Conservation (phyloP, 2,888 invertebrate genomes). For the Ennomos quercinarius region DNA sequence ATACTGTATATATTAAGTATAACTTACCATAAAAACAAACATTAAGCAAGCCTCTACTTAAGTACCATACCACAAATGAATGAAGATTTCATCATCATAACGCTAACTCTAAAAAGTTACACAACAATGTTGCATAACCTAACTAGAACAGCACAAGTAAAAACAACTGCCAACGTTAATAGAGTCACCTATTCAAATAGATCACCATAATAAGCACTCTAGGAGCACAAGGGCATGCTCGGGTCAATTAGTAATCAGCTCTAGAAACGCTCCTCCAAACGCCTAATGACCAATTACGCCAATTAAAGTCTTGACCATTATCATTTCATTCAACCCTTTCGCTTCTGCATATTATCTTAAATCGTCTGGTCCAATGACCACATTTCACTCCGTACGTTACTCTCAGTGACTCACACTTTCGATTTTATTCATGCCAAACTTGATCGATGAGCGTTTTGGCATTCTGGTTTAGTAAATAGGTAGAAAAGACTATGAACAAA, state of each 20-base stretch:
- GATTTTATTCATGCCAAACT: constrained; percentile 29
- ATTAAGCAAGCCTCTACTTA: constrained; percentile 13
- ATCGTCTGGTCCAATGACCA: constrained; percentile 29
- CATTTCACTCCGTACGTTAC: constrained; percentile 29
- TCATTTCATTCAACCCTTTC: constrained; percentile 63
- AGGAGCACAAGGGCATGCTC: constrained; percentile 58
- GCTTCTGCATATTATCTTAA: constrained; percentile 33
- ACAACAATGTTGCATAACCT: constrained; percentile 21
- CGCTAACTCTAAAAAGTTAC: constrained; percentile 17
- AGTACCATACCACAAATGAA: constrained; percentile 14
- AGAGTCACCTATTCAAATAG: constrained; percentile 28
- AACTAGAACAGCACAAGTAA: constrained; percentile 4
- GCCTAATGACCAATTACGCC: constrained; percentile 76
- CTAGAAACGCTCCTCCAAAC: constrained; percentile 63
- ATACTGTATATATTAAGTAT: background rate
- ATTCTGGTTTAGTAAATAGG: constrained; percentile 26
- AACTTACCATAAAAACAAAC: constrained; percentile 4
- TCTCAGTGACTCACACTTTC: constrained; percentile 34
- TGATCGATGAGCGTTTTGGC: constrained; percentile 25
- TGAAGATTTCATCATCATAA: constrained; percentile 22
- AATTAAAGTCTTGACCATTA: constrained; percentile 75
- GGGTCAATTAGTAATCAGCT: constrained; percentile 81
- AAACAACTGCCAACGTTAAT: constrained; percentile 29
- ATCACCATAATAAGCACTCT: constrained; percentile 12
- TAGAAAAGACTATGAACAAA: constrained; percentile 21